Percentiles rank a stretch among this genome's conserved stretches.
These are phyloP conservation scores for Platyura marginata DNA, from an alignment of 1,140 invertebrate species.

Conservation along the genomic window DNA sequence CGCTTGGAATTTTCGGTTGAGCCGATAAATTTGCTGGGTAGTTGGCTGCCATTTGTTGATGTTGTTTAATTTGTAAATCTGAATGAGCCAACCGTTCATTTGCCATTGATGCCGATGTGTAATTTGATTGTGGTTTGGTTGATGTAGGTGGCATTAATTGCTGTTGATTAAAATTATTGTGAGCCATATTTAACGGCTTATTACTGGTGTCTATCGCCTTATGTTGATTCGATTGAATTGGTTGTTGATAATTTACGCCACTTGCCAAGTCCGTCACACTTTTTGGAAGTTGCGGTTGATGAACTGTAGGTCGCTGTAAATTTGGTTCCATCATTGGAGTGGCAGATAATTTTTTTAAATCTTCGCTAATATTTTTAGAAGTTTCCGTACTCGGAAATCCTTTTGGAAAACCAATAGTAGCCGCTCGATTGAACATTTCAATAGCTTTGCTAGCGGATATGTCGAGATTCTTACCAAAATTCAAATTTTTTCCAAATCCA, in stretches of 20 bases:
- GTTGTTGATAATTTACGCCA: neutral
- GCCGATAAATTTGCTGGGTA: neutral
- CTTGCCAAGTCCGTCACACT: neutral
- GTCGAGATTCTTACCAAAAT: slow-evolving; percentile 15
- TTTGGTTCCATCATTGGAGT: neutral
- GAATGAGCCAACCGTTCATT: neutral
- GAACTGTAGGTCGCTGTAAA: slow-evolving; percentile 3
- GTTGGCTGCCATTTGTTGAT: neutral
- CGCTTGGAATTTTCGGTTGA: neutral
- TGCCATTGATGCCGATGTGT: slow-evolving; percentile 2
- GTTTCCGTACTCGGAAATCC: slow-evolving; percentile 11
- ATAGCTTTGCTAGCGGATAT: slow-evolving; percentile 21
- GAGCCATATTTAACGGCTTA: slow-evolving; percentile 4
- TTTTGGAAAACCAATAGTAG: slow-evolving; percentile 20
- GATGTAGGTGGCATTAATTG: too few relatives aligned
- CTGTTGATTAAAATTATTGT: neutral
- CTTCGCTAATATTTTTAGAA: neutral
- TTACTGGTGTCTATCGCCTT: neutral
- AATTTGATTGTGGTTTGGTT: slow-evolving; percentile 4
- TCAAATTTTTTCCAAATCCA: slow-evolving; percentile 5
- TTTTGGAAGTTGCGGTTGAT: slow-evolving; percentile 1
- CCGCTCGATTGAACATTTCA: slow-evolving; percentile 22
- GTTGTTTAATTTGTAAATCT: neutral
- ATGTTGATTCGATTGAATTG: neutral
- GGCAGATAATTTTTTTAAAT: neutral